These are phyloP conservation scores for Muscicapa striata DNA, from an alignment of 2,797 vertebrate genomes.

Conservation along the genomic window DNA sequence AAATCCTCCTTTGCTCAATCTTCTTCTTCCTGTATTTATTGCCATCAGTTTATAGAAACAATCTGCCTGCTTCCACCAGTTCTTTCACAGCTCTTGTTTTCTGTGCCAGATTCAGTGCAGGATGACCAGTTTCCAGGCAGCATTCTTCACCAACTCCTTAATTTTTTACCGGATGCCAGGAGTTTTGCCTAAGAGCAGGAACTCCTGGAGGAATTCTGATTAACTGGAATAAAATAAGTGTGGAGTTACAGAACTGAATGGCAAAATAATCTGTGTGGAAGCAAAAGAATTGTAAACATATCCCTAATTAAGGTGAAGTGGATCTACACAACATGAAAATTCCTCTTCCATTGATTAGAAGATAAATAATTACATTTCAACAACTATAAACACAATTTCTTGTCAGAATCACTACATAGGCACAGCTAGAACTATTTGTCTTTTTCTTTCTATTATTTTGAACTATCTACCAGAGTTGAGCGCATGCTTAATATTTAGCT, in stretches of 20 bases:
- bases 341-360: background rate
- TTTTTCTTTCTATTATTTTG: background rate
- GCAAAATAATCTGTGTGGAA: background rate
- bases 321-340: rapidly evolving
- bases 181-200: background rate
- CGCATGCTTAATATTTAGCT: background rate
- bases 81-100: background rate
- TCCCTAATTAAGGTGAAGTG: rapidly evolving
- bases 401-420: background rate
- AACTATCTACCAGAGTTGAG: background rate
- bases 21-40: background rate
- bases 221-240: background rate
- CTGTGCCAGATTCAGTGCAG: background rate
- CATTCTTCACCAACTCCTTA: background rate
- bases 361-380: background rate
- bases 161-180: background rate
- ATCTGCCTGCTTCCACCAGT: background rate
- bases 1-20: background rate
- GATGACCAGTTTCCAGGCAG: background rate
- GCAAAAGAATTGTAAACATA: background rate
- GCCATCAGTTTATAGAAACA: background rate
- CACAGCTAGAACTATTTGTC: background rate
- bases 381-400: background rate
- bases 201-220: background rate
- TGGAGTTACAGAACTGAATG: background rate